Conservation (phyloP, 1,140 invertebrate species). For the Sinella curviseta region DNA sequence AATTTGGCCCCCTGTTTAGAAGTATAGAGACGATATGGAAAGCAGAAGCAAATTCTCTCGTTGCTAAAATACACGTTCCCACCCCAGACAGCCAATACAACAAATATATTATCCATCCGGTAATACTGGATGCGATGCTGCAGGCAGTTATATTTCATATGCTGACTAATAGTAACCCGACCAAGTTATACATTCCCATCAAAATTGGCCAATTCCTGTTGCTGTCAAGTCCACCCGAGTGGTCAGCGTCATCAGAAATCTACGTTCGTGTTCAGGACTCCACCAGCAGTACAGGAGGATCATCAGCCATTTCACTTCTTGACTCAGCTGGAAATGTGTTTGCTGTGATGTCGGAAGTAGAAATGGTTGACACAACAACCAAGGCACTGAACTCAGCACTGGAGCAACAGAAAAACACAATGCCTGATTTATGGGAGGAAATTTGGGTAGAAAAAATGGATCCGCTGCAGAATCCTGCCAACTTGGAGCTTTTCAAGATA, state of each 20-base stretch:
- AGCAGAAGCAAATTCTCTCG: not conserved
- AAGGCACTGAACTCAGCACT: conserved; percentile 22
- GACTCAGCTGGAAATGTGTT: not conserved
- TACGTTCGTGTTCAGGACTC: not conserved
- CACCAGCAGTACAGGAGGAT: not conserved
- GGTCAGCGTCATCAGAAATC: too few species aligned
- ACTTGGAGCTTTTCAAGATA: too few species aligned
- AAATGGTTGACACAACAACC: conserved; percentile 25
- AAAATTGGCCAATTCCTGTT: conserved; percentile 1
- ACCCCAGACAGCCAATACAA: not conserved
- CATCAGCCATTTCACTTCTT: not conserved
- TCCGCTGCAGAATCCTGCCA: not conserved
- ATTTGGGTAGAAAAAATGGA: conserved; percentile 9
- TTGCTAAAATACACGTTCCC: not conserved
- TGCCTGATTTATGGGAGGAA: conserved; percentile 29
- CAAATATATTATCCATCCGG: conserved; percentile 26
- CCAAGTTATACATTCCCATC: conserved; percentile 17
- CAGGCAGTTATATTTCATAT: not conserved
- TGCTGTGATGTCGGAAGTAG: conserved; percentile 23
- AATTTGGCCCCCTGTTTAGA: conserved; percentile 19
- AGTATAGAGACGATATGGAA: not conserved
- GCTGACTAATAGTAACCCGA: not conserved
- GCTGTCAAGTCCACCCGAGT: not conserved
- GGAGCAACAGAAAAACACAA: not conserved
- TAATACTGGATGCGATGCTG: conserved; percentile 10